phyloP scores from a whole-genome alignment of 2,113 vertebrate genomes.

The Sceloporus undulatus region DNA sequence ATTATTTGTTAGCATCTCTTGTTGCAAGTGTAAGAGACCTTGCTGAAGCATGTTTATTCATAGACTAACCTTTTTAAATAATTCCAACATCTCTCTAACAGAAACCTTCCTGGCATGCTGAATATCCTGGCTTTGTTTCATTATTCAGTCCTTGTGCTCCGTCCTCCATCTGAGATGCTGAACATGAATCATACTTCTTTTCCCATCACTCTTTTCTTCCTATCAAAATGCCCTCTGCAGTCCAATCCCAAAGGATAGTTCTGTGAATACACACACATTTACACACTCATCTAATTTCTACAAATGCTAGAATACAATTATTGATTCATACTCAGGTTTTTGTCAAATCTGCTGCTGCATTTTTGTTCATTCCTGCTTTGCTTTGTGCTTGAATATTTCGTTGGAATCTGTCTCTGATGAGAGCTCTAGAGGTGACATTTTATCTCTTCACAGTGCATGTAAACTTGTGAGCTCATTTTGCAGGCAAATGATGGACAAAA shows the following conservation, averaged over 20 bases:
- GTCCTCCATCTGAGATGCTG: slow-evolving; percentile 91
- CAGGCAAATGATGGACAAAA: slow-evolving; percentile 45
- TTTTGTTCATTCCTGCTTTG: slow-evolving; percentile 72
- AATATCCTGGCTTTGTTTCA: slow-evolving; percentile 94
- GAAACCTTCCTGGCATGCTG: slow-evolving; percentile 93
- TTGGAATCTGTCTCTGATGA: slow-evolving; percentile 63
- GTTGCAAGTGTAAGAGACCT: slow-evolving; percentile 91
- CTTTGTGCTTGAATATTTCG: slow-evolving; percentile 73
- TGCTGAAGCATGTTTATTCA: slow-evolving; percentile 99
- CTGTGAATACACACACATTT: slow-evolving; percentile 49
- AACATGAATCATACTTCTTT: slow-evolving; percentile 88
- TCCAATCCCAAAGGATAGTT: slow-evolving; percentile 77
- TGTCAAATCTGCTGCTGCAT: slow-evolving; percentile 71
- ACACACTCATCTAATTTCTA: slow-evolving; percentile 65
- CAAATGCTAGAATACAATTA: slow-evolving; percentile 67
- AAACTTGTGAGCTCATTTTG: slow-evolving; percentile 64
- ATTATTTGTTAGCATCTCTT: slow-evolving; percentile 96
- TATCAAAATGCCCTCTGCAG: slow-evolving; percentile 83
- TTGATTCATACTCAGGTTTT: slow-evolving; percentile 68
- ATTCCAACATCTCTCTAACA: slow-evolving; percentile 95
- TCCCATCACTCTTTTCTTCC: slow-evolving; percentile 78
- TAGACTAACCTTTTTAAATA: slow-evolving; percentile 99
- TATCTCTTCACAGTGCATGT: slow-evolving; percentile 61
- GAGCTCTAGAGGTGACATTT: slow-evolving; percentile 67
- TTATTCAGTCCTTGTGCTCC: slow-evolving; percentile 92